Percentiles rank a stretch among this genome's conserved stretches.
Conservation (phyloP, 1,140 invertebrate species). For the Batillaria attramentaria region DNA sequence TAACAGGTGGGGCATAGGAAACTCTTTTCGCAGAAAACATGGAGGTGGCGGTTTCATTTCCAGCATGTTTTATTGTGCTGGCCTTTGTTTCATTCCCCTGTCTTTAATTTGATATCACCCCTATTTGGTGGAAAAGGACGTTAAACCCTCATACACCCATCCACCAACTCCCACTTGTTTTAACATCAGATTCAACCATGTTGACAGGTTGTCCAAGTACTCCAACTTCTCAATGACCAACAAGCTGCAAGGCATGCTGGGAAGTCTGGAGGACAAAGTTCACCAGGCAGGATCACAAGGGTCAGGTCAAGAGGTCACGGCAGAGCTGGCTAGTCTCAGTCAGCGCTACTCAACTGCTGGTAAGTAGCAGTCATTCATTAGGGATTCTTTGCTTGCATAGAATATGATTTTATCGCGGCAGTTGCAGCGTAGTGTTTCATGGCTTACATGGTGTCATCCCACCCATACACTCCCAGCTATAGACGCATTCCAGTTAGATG, state of each 20-base stretch:
- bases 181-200: background rate
- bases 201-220: constrained; percentile 61
- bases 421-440: background rate
- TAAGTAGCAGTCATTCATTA: constrained; percentile 27
- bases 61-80: no score
- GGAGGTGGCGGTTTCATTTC: no score
- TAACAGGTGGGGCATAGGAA: no score
- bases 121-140: no score
- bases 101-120: no score
- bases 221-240: constrained; percentile 58
- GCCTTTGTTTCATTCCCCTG: no score
- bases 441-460: no score
- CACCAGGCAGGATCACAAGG: constrained; percentile 59
- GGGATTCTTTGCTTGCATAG: background rate
- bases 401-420: background rate
- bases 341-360: constrained; percentile 56
- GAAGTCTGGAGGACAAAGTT: constrained; percentile 64
- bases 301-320: constrained; percentile 36
- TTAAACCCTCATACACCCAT: no score
- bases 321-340: constrained; percentile 50
- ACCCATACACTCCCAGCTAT: no score
- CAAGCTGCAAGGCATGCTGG: constrained; percentile 63
- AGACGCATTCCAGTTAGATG: no score
- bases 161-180: no score
- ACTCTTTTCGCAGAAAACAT: no score